These are phyloP conservation scores for Synergus gifuensis DNA, from an alignment of 2,888 invertebrate species.

Conservation along the genomic window DNA sequence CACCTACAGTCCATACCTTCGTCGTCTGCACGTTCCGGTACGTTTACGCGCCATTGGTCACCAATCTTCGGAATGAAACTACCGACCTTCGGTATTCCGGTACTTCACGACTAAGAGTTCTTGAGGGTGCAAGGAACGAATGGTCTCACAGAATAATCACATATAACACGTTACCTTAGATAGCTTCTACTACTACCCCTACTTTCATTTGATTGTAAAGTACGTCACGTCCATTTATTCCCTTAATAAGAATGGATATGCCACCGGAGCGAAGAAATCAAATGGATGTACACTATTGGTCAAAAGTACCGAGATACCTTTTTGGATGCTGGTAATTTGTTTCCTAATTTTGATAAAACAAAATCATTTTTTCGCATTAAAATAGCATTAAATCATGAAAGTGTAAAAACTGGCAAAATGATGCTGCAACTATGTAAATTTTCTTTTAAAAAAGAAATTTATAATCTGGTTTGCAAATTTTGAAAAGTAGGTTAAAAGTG, in stretches of 20 bases:
- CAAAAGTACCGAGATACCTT: no score
- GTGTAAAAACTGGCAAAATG: no score
- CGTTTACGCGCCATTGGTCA: slow-evolving; percentile 72
- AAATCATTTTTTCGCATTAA: no score
- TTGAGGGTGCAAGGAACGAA: slow-evolving; percentile 52
- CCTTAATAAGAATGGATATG: slow-evolving; percentile 26
- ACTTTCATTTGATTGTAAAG: slow-evolving; percentile 39
- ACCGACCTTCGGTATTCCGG: slow-evolving; percentile 52
- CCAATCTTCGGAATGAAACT: slow-evolving; percentile 71
- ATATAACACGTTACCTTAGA: slow-evolving; percentile 56
- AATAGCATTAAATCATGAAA: no score
- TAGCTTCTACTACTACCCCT: slow-evolving; percentile 2
- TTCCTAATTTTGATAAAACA: no score
- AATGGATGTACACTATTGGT: not conserved
- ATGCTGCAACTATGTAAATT: no score
- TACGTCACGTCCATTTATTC: slow-evolving; percentile 13
- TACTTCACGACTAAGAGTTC: slow-evolving; percentile 49
- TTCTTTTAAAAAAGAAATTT: not conserved
- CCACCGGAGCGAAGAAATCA: not conserved
- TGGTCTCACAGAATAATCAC: slow-evolving; percentile 65
- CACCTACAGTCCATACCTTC: slow-evolving; percentile 60
- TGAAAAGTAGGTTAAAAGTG: not conserved
- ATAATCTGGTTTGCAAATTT: not conserved
- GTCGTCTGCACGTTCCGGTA: slow-evolving; percentile 60
- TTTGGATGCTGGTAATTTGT: no score